Evolutionary conservation across 2,113 vertebrate genomes (phyloP).

Genomic region (Odocoileus hemionus): DNA sequence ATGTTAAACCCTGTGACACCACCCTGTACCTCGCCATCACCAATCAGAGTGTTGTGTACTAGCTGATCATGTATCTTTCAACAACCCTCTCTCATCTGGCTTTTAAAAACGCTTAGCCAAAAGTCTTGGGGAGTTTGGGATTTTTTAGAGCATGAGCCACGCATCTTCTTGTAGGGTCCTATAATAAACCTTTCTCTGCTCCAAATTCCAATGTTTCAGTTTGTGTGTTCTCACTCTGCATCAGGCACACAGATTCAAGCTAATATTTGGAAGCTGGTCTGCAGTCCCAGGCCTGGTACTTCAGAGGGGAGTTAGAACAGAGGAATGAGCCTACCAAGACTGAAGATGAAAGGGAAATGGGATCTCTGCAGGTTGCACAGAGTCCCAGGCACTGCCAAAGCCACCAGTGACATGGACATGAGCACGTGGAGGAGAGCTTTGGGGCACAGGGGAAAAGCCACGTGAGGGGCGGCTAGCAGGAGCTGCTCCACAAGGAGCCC

Average conservation of each 20-base stretch:
- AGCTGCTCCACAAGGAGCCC: neutral
- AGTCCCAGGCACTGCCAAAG: neutral
- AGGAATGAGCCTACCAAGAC: neutral
- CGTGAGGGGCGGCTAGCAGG: neutral
- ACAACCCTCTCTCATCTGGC: neutral
- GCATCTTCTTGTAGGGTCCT: accelerated
- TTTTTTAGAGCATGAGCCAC: neutral
- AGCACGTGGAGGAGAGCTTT: neutral
- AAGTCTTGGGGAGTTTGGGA: neutral
- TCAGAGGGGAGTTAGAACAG: neutral
- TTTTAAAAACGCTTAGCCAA: neutral
- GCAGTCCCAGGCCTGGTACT: neutral
- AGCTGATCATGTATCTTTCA: neutral
- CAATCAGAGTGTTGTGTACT: neutral
- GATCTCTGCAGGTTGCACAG: neutral
- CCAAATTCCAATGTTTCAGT: neutral
- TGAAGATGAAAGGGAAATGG: neutral
- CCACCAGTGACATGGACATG: neutral
- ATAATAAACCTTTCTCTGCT: neutral
- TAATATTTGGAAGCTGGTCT: neutral
- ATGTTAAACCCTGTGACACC: neutral
- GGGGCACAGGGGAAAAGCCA: no score
- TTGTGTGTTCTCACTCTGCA: neutral
- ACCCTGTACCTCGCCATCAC: neutral
- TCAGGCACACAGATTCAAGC: neutral